Percentiles rank a stretch among this genome's conserved stretches.
phyloP scores from a whole-genome alignment of 1,140 invertebrate genomes.

The Metaphire vulgaris region DNA sequence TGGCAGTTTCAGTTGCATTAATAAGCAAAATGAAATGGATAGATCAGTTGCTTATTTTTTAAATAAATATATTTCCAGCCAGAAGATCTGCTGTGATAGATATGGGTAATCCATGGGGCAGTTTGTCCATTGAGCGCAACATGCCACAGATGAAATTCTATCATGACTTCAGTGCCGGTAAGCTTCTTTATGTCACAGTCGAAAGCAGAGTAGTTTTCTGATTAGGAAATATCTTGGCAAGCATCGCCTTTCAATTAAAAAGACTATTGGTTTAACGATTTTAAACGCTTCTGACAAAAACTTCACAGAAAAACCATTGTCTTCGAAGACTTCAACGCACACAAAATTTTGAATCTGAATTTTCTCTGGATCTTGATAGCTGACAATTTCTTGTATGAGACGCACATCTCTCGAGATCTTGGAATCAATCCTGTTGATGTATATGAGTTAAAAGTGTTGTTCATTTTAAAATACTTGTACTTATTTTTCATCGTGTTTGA shows the following conservation, averaged over 20 bases:
- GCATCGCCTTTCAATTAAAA: not conserved
- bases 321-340: no score
- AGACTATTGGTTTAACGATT: not conserved
- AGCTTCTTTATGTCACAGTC: conserved; percentile 30
- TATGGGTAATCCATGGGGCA: conserved; percentile 54
- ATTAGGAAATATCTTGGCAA: conserved; percentile 5
- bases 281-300: not conserved
- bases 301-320: not conserved
- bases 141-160: conserved; percentile 95
- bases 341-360: no score
- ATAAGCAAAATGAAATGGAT: not conserved
- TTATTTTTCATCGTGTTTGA: no score
- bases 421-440: no score
- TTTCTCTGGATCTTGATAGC: no score
- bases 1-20: not conserved
- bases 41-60: not conserved
- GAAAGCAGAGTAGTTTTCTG: conserved; percentile 7
- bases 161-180: conserved; percentile 85
- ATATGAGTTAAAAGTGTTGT: no score
- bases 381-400: no score
- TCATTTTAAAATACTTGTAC: no score
- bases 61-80: no score
- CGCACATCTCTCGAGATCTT: no score
- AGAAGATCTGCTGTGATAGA: conserved; percentile 52
- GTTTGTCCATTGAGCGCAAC: conserved; percentile 58